Percentiles rank a stretch among this genome's conserved stretches.
These are phyloP conservation scores for Drosophila jambulina DNA, from an alignment of 1,140 invertebrate genomes.

Conservation along the genomic window DNA sequence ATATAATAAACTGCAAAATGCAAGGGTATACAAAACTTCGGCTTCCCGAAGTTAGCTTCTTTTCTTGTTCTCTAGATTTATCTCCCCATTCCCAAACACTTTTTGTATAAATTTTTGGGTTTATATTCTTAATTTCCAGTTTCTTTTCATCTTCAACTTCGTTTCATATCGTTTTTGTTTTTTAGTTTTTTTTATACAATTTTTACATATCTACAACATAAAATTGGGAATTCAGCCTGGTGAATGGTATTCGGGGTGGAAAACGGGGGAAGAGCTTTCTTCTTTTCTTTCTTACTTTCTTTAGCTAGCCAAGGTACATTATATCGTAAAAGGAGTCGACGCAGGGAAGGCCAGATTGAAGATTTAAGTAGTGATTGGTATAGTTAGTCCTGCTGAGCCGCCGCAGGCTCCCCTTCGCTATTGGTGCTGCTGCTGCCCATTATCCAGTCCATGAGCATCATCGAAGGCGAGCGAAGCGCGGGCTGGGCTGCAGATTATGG, in stretches of 20 bases:
- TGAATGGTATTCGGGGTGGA: not conserved
- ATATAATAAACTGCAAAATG: too few species aligned
- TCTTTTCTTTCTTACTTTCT: not conserved
- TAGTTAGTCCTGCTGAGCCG: slow-evolving; percentile 19
- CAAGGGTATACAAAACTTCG: too few species aligned
- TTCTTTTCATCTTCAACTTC: slow-evolving; percentile 22
- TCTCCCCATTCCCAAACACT: not conserved
- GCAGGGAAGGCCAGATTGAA: slow-evolving; percentile 25
- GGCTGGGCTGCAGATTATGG: slow-evolving; percentile 87
- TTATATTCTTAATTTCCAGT: slow-evolving; percentile 20
- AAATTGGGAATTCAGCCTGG: slow-evolving; percentile 45
- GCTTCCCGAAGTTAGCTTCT: too few species aligned
- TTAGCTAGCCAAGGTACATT: slow-evolving; percentile 64
- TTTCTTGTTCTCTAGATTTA: too few species aligned
- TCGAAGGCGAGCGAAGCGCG: slow-evolving; percentile 89
- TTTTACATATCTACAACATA: slow-evolving; percentile 82
- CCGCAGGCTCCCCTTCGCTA: slow-evolving; percentile 35
- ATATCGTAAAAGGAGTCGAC: slow-evolving; percentile 53
- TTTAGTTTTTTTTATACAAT: slow-evolving; percentile 67
- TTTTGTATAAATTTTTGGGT: not conserved
- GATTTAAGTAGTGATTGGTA: slow-evolving; percentile 27
- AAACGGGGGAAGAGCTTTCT: slow-evolving; percentile 6
- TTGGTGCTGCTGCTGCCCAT: slow-evolving; percentile 87
- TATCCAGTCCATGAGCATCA: slow-evolving; percentile 91
- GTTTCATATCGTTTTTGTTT: slow-evolving; percentile 46